Evolutionary conservation across 2,797 vertebrate species (phyloP), one percentile per base, ranked within the genome.

Genomic region (Sebastes itinus): DNA sequence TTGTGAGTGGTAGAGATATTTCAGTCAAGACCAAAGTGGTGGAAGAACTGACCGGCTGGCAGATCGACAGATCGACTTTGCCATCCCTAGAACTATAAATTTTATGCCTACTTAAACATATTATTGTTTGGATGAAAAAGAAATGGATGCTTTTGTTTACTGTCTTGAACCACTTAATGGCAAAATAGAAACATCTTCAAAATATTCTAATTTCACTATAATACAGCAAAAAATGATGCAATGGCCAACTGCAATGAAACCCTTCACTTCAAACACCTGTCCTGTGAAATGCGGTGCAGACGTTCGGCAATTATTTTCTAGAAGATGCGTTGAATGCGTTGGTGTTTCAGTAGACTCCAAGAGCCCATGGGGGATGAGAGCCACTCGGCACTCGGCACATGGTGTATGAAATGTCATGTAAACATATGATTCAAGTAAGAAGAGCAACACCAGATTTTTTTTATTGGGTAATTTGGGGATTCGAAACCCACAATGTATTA

Each of bases 361-460:
- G 25, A 86, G 16, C 64, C 76, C 56, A 30, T 7, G 56, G 64
- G 65, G 49, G 8, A 77, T 55, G 4, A 75, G n/a, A 64, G 54
- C 60, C 73, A 49, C 52, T 69, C 46, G 52, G 14, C 72, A 46
- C 55, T 84, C 55, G 30, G 16, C 68, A 78, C 46, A 70, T 58
- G 27, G 22, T 68, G 61, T 32, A 63, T 74, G 60, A 65, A 72
- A 72, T 78, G 18, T 67, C 54, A 61, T 60, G 33, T 86, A 80
- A 83, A 88, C 75, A 78, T n/a, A 74, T 52, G 62, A 84, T 49
- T 87, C 38, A 76, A 65, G 42, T 22, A 68, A 67, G 18, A 14
- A 42, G 30, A 67, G 59, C 28, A 74, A 63, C 63, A 52, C 13
- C 64, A 77, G 52, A 69, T 46, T 75, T 70, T 52, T 28, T 67